phyloP scores from a whole-genome alignment of 2,797 vertebrate species.

The Poeciliopsis gracilis region DNA sequence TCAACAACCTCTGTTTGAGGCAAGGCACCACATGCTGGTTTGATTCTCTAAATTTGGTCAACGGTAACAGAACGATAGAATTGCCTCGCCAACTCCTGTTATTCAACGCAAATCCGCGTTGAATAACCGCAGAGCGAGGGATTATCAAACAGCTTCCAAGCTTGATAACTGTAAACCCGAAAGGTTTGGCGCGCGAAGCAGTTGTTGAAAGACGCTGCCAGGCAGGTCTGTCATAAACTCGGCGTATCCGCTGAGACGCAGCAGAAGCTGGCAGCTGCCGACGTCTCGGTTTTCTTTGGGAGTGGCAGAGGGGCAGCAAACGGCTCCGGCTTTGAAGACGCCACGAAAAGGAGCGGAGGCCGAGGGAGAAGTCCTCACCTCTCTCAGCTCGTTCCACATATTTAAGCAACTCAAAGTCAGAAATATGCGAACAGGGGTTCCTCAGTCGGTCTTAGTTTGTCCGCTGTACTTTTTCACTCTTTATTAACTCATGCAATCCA shows the following conservation, averaged over 20 bases:
- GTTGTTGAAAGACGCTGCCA: background rate
- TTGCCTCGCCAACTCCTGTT: background rate
- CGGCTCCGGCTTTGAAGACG: background rate
- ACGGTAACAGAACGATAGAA: background rate
- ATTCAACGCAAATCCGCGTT: background rate
- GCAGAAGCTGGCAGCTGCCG: background rate
- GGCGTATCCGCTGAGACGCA: background rate
- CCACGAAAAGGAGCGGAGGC: background rate
- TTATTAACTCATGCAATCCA: background rate
- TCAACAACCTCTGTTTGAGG: background rate
- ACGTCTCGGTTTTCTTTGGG: background rate
- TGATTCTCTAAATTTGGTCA: background rate
- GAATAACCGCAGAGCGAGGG: background rate
- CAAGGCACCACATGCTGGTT: background rate
- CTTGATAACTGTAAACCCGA: background rate
- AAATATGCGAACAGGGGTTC: background rate
- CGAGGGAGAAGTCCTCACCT: background rate
- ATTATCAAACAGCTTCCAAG: background rate
- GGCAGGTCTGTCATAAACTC: background rate
- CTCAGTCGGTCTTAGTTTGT: background rate
- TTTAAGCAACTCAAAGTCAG: background rate
- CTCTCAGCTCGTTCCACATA: background rate
- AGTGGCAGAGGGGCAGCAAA: background rate
- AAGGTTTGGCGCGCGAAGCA: background rate
- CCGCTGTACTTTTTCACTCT: background rate